These are phyloP conservation scores for Sinosuthora webbiana DNA, from an alignment of 2,113 vertebrate genomes.

Conservation along the genomic window DNA sequence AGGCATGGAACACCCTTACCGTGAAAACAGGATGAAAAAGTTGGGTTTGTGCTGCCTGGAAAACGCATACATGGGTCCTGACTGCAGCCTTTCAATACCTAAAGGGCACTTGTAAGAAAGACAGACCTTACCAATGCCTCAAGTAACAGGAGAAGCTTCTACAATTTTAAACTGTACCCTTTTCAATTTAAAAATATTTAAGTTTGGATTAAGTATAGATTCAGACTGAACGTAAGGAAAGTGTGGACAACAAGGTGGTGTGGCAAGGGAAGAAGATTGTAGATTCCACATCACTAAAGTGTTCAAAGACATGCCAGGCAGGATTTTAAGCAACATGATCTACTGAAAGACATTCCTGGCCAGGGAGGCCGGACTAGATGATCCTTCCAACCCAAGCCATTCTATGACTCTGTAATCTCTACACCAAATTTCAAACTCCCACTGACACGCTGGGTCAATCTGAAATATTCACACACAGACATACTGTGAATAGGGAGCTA, in stretches of 20 bases:
- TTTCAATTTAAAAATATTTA: background rate
- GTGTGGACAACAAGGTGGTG: background rate
- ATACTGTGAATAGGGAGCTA: background rate
- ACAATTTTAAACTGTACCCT: background rate
- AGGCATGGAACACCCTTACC: background rate
- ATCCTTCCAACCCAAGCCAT: background rate
- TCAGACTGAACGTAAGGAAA: background rate
- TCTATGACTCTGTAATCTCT: background rate
- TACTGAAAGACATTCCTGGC: background rate
- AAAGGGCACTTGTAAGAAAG: accelerated
- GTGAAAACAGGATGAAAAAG: background rate
- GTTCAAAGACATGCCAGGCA: background rate
- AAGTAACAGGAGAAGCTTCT: background rate
- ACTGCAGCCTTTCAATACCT: background rate
- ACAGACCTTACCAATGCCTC: background rate
- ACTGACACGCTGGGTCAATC: background rate
- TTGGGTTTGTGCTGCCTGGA: background rate
- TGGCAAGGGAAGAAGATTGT: accelerated
- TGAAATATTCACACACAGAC: background rate
- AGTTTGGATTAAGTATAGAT: background rate
- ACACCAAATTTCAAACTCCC: background rate
- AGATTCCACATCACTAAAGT: background rate
- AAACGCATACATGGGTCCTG: background rate
- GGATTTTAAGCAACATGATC: background rate
- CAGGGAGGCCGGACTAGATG: background rate